These are phyloP conservation scores for Pomatorhinus ruficollis DNA, from an alignment of 2,113 vertebrate genomes.

Conservation along the genomic window DNA sequence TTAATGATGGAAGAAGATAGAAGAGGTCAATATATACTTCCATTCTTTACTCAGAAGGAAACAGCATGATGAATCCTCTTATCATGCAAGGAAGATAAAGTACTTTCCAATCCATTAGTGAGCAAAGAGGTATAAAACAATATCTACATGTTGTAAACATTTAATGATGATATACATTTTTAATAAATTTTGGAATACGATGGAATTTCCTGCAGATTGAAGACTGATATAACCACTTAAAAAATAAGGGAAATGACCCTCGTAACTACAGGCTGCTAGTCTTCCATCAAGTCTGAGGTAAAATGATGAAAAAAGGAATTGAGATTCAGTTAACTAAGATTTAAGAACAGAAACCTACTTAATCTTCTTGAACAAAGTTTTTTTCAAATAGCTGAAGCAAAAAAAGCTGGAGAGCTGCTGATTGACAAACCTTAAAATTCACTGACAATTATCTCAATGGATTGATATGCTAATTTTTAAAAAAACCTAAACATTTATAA, in stretches of 20 bases:
- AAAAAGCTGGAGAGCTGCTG: not conserved
- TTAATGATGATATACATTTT: not conserved
- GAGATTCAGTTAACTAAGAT: not conserved
- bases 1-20: not conserved
- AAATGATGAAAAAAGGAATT: not conserved
- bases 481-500: not conserved
- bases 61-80: not conserved
- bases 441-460: not conserved
- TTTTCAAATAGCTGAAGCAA: not conserved
- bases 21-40: not conserved
- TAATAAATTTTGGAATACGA: not conserved
- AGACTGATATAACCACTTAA: not conserved
- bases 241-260: not conserved
- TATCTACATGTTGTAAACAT: not conserved
- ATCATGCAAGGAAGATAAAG: not conserved
- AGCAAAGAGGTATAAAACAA: not conserved
- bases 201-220: not conserved
- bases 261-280: not conserved
- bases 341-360: not conserved
- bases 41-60: not conserved
- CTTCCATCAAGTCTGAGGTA: not conserved
- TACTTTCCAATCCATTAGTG: constrained; percentile 6
- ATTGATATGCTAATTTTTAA: not conserved
- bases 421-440: not conserved
- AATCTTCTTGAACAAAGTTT: not conserved